A percentile compares a stretch with the other conserved stretches of the same genome.
phyloP scores from a whole-genome alignment of 2,113 vertebrate species.

The Mustelus asterias region DNA sequence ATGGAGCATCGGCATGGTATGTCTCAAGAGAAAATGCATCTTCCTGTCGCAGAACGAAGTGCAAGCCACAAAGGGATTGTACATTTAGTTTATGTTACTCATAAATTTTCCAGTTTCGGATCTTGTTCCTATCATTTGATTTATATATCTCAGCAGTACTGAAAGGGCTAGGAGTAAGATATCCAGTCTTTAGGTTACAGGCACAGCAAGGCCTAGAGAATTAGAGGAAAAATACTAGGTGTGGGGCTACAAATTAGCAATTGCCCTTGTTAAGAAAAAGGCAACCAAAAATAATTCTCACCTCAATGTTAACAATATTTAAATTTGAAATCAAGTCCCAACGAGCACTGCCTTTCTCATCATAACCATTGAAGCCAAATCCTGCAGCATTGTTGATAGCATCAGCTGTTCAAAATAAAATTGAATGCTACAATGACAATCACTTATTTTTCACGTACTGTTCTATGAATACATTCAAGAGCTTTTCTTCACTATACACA shows the following conservation, averaged over 20 bases:
- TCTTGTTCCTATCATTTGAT: not conserved
- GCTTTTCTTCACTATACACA: not conserved
- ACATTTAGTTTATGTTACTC: not conserved
- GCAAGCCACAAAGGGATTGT: not conserved
- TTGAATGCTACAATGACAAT: slow-evolving; percentile 32
- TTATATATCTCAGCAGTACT: not conserved
- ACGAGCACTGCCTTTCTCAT: slow-evolving; percentile 71
- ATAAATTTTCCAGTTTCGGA: not conserved
- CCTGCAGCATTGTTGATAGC: slow-evolving; percentile 98
- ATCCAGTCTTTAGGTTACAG: not conserved
- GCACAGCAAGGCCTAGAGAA: not conserved
- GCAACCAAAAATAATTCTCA: slow-evolving; percentile 48
- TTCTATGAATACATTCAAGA: not conserved
- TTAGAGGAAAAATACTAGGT: not conserved
- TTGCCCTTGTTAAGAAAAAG: slow-evolving; percentile 27
- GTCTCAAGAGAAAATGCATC: not conserved
- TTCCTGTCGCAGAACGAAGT: not conserved
- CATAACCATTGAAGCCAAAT: slow-evolving; percentile 92
- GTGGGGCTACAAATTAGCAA: not conserved
- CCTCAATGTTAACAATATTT: slow-evolving; percentile 92
- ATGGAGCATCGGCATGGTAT: no score
- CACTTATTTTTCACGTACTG: slow-evolving; percentile 17
- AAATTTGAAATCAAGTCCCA: slow-evolving; percentile 95
- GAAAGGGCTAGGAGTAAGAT: not conserved
- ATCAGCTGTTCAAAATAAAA: slow-evolving; percentile 68